Base-by-base conservation (phyloP, 2,113 vertebrate genomes). In the Hemiscyllium ocellatum region DNA sequence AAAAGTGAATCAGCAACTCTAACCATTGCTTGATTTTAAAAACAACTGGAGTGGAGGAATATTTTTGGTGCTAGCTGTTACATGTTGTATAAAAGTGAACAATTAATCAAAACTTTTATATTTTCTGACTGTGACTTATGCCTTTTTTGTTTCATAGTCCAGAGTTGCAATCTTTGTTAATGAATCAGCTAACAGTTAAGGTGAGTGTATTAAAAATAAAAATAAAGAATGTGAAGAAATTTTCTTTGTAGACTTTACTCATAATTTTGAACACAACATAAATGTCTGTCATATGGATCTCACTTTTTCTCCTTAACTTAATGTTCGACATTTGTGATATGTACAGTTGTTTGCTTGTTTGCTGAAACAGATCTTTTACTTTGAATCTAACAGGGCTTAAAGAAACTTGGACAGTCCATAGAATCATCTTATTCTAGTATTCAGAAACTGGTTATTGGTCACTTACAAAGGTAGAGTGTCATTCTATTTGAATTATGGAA, bases 391-490 rank as follows among this genome's bases (percentile, higher is more conserved):
- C 96, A 99, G 99, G 99, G 99, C 26, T 97, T 99, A 96, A 99
- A 99, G 97, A 99, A 99, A 96, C 98, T 99, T 20, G 99, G 99
- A 95, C 99, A 99, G 95, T 99, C 99, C 80, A 99, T 99, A 96
- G 99, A 99, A 95, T 99, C 99, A 0, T 99, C 99, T 0, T 99
- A 99, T 96, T 99, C 99, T 96, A 99, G 98, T 96, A 99, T 99
- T 97, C 99, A 99, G 70, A 99, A 99, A 95, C 97, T 99, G 94
- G 99, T 99, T 69, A 99, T 99, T 96, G 99, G 99, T 97, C 99
- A 99, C 96, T 97, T 99, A 96, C 99, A 99, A 97, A 99, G 99
- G 99, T 99, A 93, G 97, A 68, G 96, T 96, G 66, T 94, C 24
- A 13, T 95, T 20, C 61, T 83, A 47, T 52, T 86, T 95, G 61